Evolutionary conservation across 2,888 invertebrate genomes (phyloP).

Genomic region (Disparrhopalites patrizii): DNA sequence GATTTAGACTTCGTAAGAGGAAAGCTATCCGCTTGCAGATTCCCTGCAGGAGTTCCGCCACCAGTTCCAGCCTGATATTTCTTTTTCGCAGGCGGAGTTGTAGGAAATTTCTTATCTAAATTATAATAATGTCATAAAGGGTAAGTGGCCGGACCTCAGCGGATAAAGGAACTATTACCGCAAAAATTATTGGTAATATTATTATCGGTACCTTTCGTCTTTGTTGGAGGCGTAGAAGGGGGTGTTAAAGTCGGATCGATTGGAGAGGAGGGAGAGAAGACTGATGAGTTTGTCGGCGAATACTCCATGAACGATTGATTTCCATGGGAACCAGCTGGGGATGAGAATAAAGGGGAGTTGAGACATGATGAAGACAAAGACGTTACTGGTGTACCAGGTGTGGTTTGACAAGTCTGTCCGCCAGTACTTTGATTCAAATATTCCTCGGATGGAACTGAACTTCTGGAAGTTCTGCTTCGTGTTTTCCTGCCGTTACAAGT

Average conservation of each 20-base stretch:
- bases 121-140: too few relatives aligned
- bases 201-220: constrained; percentile 52
- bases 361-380: constrained; percentile 44
- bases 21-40: constrained; percentile 56
- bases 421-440: constrained; percentile 38
- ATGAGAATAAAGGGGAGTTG: constrained; percentile 43
- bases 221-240: constrained; percentile 57
- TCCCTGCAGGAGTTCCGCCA: neutral
- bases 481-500: constrained; percentile 41
- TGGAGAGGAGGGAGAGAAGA: constrained; percentile 56
- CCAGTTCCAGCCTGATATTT: constrained; percentile 61
- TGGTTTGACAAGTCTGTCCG: constrained; percentile 42
- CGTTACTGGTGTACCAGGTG: constrained; percentile 46
- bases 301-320: constrained; percentile 30
- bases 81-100: constrained; percentile 75
- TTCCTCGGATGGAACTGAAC: constrained; percentile 61
- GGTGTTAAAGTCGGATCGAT: constrained; percentile 55
- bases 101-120: constrained; percentile 61
- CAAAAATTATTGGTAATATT: too few relatives aligned
- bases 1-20: constrained; percentile 85
- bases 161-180: neutral
- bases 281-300: constrained; percentile 48
- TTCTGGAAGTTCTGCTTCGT: constrained; percentile 56
- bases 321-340: constrained; percentile 43
- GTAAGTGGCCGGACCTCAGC: neutral